phyloP scores from a whole-genome alignment of 2,888 invertebrate species.

The Lasiommata megera region DNA sequence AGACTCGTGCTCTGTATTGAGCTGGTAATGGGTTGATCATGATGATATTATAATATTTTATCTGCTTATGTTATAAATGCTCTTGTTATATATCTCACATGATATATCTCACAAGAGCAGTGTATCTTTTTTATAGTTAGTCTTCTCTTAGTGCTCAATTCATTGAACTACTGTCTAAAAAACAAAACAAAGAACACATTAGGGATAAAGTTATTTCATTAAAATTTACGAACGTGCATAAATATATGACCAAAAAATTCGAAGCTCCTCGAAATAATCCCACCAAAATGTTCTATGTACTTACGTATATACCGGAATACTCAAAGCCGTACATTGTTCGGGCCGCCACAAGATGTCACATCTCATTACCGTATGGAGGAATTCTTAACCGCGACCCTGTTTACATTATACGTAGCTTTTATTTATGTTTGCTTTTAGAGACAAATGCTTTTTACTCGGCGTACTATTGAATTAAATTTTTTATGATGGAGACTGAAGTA shows the following conservation, averaged over 20 bases:
- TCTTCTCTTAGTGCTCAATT: no score
- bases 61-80: no score
- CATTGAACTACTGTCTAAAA: neutral
- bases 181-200: neutral
- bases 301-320: neutral
- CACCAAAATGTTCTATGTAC: constrained; percentile 14
- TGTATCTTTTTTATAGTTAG: no score
- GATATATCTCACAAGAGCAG: no score
- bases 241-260: constrained; percentile 15
- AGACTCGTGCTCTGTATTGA: no score
- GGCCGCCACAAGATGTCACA: constrained; percentile 37
- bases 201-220: neutral
- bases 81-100: no score
- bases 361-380: constrained; percentile 48
- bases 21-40: no score
- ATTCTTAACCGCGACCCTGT: constrained; percentile 13
- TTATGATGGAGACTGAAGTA: no score
- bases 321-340: constrained; percentile 26
- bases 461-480: no score
- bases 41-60: no score
- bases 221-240: neutral
- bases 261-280: constrained; percentile 15
- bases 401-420: constrained; percentile 2
- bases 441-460: neutral
- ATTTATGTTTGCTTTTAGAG: constrained; percentile 3